A percentile compares a stretch with the other conserved stretches of the same genome.
These are phyloP conservation scores for Protaetia brevitarsis DNA, from an alignment of 1,140 invertebrate species.

Conservation along the genomic window DNA sequence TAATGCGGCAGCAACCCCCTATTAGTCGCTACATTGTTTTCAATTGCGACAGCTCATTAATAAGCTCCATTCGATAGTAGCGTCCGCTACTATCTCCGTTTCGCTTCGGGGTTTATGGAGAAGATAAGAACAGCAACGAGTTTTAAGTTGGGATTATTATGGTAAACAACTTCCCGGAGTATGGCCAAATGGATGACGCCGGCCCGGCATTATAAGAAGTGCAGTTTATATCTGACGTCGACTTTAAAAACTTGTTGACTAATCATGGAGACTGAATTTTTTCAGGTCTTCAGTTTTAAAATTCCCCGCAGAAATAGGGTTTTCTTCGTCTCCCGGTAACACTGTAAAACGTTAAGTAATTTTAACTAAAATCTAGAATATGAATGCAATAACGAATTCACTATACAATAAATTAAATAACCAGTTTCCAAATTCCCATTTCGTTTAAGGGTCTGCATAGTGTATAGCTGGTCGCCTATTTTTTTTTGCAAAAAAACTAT, in stretches of 20 bases:
- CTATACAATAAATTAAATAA: too few species aligned
- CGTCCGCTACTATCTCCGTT: not conserved
- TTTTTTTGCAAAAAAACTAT: too few species aligned
- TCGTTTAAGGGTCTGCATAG: too few species aligned
- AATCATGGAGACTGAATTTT: slow-evolving; percentile 45
- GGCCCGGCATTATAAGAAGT: slow-evolving; percentile 38
- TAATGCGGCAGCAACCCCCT: slow-evolving; percentile 1
- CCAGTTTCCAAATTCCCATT: too few species aligned
- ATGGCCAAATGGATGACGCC: slow-evolving; percentile 30
- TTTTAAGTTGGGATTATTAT: slow-evolving; percentile 43
- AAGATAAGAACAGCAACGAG: too few species aligned
- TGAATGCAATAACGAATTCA: too few species aligned
- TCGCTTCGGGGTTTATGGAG: not conserved
- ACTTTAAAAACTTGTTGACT: slow-evolving; percentile 46
- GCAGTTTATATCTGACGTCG: slow-evolving; percentile 45
- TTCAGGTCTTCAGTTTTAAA: slow-evolving; percentile 23
- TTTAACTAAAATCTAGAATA: too few species aligned
- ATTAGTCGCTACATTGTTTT: slow-evolving; percentile 29
- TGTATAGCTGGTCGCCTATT: too few species aligned
- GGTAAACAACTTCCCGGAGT: slow-evolving; percentile 42
- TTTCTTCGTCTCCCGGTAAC: not conserved
- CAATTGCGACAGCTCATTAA: slow-evolving; percentile 33
- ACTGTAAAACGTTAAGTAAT: not conserved
- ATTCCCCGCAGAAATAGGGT: slow-evolving; percentile 24
- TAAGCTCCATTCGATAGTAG: slow-evolving; percentile 26